A percentile compares a stretch with the other conserved stretches of the same genome.
phyloP scores from a whole-genome alignment of 2,888 invertebrate genomes.

The Hemicrepidius hirtus region DNA sequence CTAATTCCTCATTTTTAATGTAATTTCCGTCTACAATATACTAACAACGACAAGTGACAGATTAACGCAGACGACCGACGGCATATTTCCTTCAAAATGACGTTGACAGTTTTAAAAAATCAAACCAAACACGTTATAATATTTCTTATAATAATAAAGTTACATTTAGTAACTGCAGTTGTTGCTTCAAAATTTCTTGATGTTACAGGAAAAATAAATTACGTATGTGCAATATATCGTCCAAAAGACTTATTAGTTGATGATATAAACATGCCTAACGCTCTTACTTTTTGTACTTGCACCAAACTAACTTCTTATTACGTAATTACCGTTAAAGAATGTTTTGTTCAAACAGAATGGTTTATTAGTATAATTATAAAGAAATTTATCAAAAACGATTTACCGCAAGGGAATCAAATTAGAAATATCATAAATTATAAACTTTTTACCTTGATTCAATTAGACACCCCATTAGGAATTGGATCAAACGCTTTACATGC shows the following conservation, averaged over 20 bases:
- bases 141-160: neutral
- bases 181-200: neutral
- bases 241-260: neutral
- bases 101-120: neutral
- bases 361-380: neutral
- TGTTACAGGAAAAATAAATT: neutral
- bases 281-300: constrained; percentile 10
- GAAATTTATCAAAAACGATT: neutral
- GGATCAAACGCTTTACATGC: neutral
- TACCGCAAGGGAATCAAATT: neutral
- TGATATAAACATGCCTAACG: neutral
- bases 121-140: neutral
- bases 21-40: too few relatives aligned
- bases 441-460: neutral
- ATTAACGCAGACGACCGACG: too few relatives aligned
- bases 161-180: neutral
- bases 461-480: neutral
- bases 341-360: constrained; percentile 5
- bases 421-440: neutral
- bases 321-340: neutral
- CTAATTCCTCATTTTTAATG: too few relatives aligned
- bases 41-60: too few relatives aligned
- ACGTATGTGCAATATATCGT: constrained; percentile 2
- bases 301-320: neutral
- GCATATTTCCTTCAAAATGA: too few relatives aligned